Conservation (phyloP, 2,797 vertebrate species). For the Setipinna tenuifilis region DNA sequence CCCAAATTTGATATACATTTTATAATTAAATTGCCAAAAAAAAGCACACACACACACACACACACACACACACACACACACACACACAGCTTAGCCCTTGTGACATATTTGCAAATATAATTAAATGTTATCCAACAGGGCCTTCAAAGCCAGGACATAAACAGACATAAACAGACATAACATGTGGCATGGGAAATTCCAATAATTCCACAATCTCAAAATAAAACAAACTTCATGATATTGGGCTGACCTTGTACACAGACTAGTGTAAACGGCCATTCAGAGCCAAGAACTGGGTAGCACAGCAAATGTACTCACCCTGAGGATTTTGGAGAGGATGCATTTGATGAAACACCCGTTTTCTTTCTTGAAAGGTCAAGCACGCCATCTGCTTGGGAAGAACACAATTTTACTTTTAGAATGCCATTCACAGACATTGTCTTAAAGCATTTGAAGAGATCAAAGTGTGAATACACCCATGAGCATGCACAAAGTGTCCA, state of each 20-base stretch:
- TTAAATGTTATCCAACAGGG: not conserved
- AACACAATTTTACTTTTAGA: not conserved
- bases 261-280: not conserved
- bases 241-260: not conserved
- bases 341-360: conserved; percentile 77
- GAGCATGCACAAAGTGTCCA: too few species aligned
- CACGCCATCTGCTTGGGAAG: conserved; percentile 85
- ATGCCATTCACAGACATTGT: not conserved
- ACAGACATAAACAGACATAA: not conserved
- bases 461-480: too few species aligned
- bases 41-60: conserved; percentile 17
- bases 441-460: not conserved
- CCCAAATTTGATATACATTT: not conserved
- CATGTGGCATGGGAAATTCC: not conserved
- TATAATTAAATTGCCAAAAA: not conserved
- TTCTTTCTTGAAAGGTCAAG: conserved; percentile 97
- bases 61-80: not conserved
- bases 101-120: not conserved
- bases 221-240: not conserved
- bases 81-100: not conserved
- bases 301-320: conserved; percentile 81
- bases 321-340: conserved; percentile 83
- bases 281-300: conserved; percentile 32
- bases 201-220: not conserved
- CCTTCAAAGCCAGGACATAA: not conserved